A percentile compares a stretch with the other conserved stretches of the same genome.
These are phyloP conservation scores for Caerostris darwini DNA, from an alignment of 1,140 invertebrate genomes.

Conservation along the genomic window DNA sequence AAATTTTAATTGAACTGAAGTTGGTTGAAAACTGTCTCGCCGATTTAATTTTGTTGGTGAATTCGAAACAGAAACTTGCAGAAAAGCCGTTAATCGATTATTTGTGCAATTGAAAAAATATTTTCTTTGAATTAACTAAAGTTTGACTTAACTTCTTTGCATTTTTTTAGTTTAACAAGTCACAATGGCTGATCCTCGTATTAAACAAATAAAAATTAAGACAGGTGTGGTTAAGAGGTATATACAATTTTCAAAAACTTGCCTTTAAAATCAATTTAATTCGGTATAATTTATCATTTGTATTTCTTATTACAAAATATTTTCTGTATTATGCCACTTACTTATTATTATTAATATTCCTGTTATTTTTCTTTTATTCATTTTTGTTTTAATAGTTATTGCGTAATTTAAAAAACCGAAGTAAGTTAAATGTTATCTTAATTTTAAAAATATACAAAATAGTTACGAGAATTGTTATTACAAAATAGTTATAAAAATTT, in stretches of 20 bases:
- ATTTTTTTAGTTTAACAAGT: not conserved
- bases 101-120: not conserved
- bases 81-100: too few relatives aligned
- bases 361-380: not conserved
- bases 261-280: not conserved
- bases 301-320: not conserved
- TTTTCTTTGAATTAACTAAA: not conserved
- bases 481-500: too few relatives aligned
- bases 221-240: constrained; percentile 78
- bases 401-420: not conserved
- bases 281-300: not conserved
- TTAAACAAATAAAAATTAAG: constrained; percentile 78
- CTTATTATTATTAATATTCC: not conserved
- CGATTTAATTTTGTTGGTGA: too few relatives aligned
- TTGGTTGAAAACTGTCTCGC: too few relatives aligned
- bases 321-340: not conserved
- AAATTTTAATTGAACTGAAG: too few relatives aligned
- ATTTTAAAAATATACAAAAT: too few relatives aligned
- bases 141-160: not conserved
- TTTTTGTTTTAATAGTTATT: not conserved
- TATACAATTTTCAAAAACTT: not conserved
- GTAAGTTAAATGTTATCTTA: not conserved
- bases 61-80: too few relatives aligned
- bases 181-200: constrained; percentile 76
- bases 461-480: too few relatives aligned